Evolutionary conservation across 23 tunicate species (phyloP).

Genomic region (Ciona savignyi): DNA sequence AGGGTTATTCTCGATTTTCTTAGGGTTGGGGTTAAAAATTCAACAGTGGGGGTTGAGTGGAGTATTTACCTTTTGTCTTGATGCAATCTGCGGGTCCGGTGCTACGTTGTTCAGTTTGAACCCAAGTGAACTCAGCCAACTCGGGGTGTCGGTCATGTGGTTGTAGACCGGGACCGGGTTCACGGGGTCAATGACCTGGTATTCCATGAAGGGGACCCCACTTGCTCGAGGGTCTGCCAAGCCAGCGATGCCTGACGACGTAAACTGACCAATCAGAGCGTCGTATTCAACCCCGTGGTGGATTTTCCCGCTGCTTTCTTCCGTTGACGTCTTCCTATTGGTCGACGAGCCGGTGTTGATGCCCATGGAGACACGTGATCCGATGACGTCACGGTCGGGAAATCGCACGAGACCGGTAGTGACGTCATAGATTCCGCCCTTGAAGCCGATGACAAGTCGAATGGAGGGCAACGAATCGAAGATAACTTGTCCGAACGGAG

Average conservation of each 20-base stretch:
- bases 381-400: constrained; percentile 23
- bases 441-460: constrained; percentile 54
- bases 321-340: neutral
- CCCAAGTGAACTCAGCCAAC: constrained; percentile 84
- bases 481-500: constrained; percentile 74
- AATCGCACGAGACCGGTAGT: constrained; percentile 66
- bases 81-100: constrained; percentile 85
- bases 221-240: constrained; percentile 11
- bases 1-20: too few species aligned
- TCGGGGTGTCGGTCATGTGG: constrained; percentile 77
- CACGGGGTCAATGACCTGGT: constrained; percentile 73
- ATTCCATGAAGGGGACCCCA: constrained; percentile 21
- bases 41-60: too few species aligned
- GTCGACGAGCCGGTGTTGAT: constrained; percentile 25
- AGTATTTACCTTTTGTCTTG: constrained; percentile 62
- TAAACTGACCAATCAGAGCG: constrained; percentile 57
- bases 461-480: constrained; percentile 47
- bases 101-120: constrained; percentile 86
- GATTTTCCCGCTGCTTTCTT: constrained; percentile 22
- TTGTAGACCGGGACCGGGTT: constrained; percentile 44
- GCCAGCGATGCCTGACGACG: constrained; percentile 46
- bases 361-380: constrained; percentile 2
- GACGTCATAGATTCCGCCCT: constrained; percentile 79
- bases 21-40: too few species aligned
- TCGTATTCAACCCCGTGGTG: constrained; percentile 77